These are phyloP conservation scores for Oscheius sp. DNA, from an alignment of 2,888 invertebrate genomes.

Conservation along the genomic window DNA sequence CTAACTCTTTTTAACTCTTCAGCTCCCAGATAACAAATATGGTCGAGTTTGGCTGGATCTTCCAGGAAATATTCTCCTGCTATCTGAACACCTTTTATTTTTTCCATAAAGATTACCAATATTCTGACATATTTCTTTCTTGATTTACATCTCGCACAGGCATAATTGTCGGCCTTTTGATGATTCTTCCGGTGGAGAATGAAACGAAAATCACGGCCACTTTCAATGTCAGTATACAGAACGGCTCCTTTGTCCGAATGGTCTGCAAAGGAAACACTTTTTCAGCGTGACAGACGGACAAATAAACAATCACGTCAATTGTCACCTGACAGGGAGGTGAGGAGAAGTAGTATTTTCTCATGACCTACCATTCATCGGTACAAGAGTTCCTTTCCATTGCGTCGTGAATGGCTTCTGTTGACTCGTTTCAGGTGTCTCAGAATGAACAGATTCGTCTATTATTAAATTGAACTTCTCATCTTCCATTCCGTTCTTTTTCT, in stretches of 20 bases:
- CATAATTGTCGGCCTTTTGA: slow-evolving; percentile 34
- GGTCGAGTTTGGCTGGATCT: slow-evolving; percentile 26
- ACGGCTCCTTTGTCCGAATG: slow-evolving; percentile 31
- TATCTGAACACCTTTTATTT: slow-evolving; percentile 11
- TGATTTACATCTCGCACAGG: slow-evolving; percentile 31
- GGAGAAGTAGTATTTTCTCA: not conserved
- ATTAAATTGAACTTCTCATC: not conserved
- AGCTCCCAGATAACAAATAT: slow-evolving; percentile 28
- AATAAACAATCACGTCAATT: too few relatives aligned
- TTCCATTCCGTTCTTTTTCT: not conserved
- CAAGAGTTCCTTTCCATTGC: slow-evolving; percentile 29
- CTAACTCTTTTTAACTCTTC: slow-evolving; percentile 14
- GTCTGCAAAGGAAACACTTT: slow-evolving; percentile 13
- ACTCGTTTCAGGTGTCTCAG: not conserved
- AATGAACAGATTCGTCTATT: slow-evolving; percentile 7
- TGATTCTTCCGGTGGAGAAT: slow-evolving; percentile 30
- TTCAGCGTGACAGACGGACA: too few relatives aligned
- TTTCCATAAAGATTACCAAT: not conserved
- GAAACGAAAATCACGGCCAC: slow-evolving; percentile 15
- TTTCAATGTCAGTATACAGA: slow-evolving; percentile 15
- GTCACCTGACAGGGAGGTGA: not conserved
- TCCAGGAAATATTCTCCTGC: slow-evolving; percentile 30
- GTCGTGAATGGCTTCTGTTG: slow-evolving; percentile 1
- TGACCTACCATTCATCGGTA: slow-evolving; percentile 33
- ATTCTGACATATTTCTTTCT: slow-evolving; percentile 31